Evolutionary conservation across 2,113 vertebrate species (phyloP).

Genomic region (Sapayoa aenigma): DNA sequence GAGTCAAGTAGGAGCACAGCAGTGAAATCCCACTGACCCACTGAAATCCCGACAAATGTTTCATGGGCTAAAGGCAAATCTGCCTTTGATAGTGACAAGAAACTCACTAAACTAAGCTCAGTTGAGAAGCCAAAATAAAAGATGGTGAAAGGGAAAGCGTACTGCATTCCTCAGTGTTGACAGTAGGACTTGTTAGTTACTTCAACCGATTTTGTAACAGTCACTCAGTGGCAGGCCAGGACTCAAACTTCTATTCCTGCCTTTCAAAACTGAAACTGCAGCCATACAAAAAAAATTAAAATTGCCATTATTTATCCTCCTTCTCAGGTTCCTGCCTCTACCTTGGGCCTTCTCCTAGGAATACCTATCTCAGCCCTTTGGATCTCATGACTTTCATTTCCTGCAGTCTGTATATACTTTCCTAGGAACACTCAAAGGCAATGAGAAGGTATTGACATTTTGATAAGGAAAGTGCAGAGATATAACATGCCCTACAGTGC

Average conservation of each 20-base stretch:
- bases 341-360: neutral
- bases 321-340: neutral
- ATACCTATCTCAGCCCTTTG: neutral
- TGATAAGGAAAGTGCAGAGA: conserved; percentile 38
- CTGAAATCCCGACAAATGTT: neutral
- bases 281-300: neutral
- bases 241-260: neutral
- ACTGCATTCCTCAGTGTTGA: neutral
- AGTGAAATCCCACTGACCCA: neutral
- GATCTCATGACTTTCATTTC: conserved; percentile 31
- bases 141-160: neutral
- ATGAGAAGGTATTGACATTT: conserved; percentile 48
- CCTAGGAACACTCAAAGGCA: conserved; percentile 19
- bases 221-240: neutral
- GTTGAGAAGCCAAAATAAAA: neutral
- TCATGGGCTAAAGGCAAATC: neutral
- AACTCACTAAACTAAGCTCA: neutral
- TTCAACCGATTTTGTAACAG: neutral
- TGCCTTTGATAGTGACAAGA: neutral
- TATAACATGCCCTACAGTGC: neutral
- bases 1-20: neutral
- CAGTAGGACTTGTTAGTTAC: neutral
- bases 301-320: neutral
- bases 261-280: neutral
- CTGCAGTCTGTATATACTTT: neutral